Base-by-base conservation (phyloP, 53 echinoderm and acorn worm genomes). In the Apostichopus leukothele region DNA sequence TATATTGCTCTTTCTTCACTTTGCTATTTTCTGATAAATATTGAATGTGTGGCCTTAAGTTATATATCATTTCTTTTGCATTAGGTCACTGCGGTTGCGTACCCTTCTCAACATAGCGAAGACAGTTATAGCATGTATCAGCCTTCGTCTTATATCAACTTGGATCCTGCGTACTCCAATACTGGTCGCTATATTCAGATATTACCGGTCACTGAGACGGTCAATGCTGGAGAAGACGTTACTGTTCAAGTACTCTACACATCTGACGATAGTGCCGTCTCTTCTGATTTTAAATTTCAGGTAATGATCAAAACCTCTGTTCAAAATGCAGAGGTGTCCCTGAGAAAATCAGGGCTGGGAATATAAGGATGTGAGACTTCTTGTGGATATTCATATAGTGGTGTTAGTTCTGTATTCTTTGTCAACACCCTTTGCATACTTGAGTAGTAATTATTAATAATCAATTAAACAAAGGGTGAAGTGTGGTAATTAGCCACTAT, bases 141-240 rank as follows among this genome's bases (percentile, higher is more conserved):
- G 50, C 93, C 96, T 1, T 61, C 76, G 12, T 60, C 76, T n/a
- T 91, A 89, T 13, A 92, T 90, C 76, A 73, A 60, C 26, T 91
- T 91, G 26, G 89, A 91, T 10, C 94, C 96, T 18, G 92, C 88
- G 61, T 96, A 80, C 78, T 96, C 96, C 8, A 94, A 92, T 9
- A 93, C 86, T 67, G 95, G 95, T 5, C 92, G 95, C n/a, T 95
- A 92, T 87, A 89, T 96, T 11, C 95, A 96, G 88, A 83, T 96
- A 4, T 73, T 83, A 21, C 96, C 96, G 2, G 80, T 93, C 51
- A 74, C 71, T 59, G 25, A 66, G 23, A 13, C 85, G 1, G 11
- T 85, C 13, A 39, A 25, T 67, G 85, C 50, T 22, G 85, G 85
- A 7, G 81, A 81, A 5, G 50, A 60, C 0, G 59, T 39, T 25